Conservation (phyloP, 1,140 invertebrate genomes). For the Melitaea cinxia region DNA sequence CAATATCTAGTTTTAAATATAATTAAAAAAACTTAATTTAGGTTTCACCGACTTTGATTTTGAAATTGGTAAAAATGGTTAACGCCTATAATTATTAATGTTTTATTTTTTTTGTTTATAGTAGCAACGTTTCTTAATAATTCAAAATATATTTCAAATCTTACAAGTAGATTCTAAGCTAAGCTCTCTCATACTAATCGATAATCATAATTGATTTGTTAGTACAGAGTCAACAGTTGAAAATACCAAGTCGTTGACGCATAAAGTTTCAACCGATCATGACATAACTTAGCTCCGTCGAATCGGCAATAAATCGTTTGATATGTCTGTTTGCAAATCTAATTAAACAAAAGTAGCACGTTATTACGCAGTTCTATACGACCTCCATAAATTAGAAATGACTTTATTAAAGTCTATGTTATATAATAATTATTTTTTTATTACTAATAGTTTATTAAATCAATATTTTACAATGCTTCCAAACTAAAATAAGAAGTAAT, state of each 20-base stretch:
- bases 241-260: not conserved
- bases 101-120: too few species aligned
- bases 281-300: not conserved
- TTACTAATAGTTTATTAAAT: not conserved
- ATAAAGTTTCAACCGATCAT: not conserved
- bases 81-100: too few species aligned
- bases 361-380: not conserved
- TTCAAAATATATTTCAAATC: too few species aligned
- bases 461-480: too few species aligned
- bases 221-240: not conserved
- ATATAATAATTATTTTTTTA: too few species aligned
- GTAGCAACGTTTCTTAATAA: too few species aligned
- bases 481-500: too few species aligned
- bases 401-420: not conserved
- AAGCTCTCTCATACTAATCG: not conserved
- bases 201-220: not conserved
- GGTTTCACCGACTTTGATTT: too few species aligned
- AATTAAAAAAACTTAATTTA: too few species aligned
- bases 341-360: conserved; percentile 3
- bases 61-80: too few species aligned
- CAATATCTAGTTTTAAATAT: too few species aligned
- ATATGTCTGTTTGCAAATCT: conserved; percentile 1
- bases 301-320: not conserved
- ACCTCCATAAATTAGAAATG: not conserved
- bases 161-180: too few species aligned